Percentiles rank a stretch among this genome's conserved stretches.
These are phyloP conservation scores for Leucophenga varia DNA, from an alignment of 1,140 invertebrate genomes.

Conservation along the genomic window DNA sequence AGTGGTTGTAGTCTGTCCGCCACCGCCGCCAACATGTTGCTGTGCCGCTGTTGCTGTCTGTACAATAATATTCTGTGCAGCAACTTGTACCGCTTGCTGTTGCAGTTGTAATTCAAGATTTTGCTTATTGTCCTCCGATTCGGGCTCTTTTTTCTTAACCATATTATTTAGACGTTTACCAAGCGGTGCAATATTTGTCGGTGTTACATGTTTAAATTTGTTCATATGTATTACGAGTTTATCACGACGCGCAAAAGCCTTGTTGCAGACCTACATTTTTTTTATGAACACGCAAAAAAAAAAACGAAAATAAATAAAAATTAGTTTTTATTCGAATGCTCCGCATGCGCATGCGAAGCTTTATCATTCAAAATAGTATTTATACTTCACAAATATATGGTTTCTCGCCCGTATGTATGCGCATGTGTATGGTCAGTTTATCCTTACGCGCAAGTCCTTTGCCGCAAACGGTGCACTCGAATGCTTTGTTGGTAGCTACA, in stretches of 20 bases:
- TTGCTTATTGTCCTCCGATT: conserved; percentile 53
- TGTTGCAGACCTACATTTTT: conserved; percentile 66
- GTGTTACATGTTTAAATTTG: conserved; percentile 74
- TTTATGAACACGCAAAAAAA: no score
- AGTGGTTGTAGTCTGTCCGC: conserved; percentile 10
- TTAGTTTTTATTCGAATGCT: no score
- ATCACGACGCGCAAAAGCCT: conserved; percentile 75
- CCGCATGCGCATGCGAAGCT: no score
- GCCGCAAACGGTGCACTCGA: conserved; percentile 76
- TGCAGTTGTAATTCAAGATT: conserved; percentile 55
- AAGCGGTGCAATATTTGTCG: conserved; percentile 66
- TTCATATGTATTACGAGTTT: conserved; percentile 81
- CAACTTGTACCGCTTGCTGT: conserved; percentile 57
- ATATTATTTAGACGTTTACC: conserved; percentile 61
- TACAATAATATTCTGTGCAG: conserved; percentile 58
- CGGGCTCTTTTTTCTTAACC: conserved; percentile 54
- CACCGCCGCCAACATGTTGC: not conserved
- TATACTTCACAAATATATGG: conserved; percentile 67
- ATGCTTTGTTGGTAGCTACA: conserved; percentile 67
- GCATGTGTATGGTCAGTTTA: conserved; percentile 76
- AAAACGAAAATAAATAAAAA: no score
- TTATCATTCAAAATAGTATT: no score
- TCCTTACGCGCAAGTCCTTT: conserved; percentile 77
- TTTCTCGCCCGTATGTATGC: conserved; percentile 67
- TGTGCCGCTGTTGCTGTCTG: conserved; percentile 46